phyloP scores from a whole-genome alignment of 2,888 invertebrate species.

The Euproctis similis region DNA sequence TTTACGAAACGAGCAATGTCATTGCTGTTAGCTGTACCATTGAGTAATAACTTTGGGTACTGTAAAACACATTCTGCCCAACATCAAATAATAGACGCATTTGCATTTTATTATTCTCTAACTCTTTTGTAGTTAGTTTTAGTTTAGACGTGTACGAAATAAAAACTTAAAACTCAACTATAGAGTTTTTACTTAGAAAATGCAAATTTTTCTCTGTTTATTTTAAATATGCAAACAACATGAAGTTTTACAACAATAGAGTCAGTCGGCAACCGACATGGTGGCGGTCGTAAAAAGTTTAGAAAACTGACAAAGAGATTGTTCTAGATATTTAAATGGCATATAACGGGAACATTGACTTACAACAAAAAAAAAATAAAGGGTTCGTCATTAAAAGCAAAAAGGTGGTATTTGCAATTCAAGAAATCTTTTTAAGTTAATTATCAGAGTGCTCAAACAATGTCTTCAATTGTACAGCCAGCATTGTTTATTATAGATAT shows the following conservation, averaged over 20 bases:
- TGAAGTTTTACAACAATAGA: constrained; percentile 42
- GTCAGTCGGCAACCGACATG: constrained; percentile 41
- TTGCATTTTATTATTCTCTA: constrained; percentile 58
- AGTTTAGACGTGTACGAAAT: constrained; percentile 34
- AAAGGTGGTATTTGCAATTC: constrained; percentile 46
- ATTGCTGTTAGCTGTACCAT: too few species aligned
- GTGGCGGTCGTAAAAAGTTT: constrained; percentile 57
- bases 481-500: constrained; percentile 42
- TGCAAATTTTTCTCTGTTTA: constrained; percentile 55
- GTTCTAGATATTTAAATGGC: constrained; percentile 65
- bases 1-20: too few species aligned
- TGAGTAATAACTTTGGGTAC: too few species aligned
- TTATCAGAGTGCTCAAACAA: constrained; percentile 68
- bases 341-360: constrained; percentile 20
- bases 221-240: constrained; percentile 69
- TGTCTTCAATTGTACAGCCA: constrained; percentile 46
- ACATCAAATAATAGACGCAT: too few species aligned
- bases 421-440: constrained; percentile 61
- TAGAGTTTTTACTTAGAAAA: constrained; percentile 47
- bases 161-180: constrained; percentile 46
- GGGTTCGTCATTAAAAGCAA: constrained; percentile 52
- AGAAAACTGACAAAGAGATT: constrained; percentile 49
- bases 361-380: too few species aligned
- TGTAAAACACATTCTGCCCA: too few species aligned
- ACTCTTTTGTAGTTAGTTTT: constrained; percentile 51